phyloP scores from a whole-genome alignment of 53 echinoderm and acorn worm species.

The Luidia sarsii region DNA sequence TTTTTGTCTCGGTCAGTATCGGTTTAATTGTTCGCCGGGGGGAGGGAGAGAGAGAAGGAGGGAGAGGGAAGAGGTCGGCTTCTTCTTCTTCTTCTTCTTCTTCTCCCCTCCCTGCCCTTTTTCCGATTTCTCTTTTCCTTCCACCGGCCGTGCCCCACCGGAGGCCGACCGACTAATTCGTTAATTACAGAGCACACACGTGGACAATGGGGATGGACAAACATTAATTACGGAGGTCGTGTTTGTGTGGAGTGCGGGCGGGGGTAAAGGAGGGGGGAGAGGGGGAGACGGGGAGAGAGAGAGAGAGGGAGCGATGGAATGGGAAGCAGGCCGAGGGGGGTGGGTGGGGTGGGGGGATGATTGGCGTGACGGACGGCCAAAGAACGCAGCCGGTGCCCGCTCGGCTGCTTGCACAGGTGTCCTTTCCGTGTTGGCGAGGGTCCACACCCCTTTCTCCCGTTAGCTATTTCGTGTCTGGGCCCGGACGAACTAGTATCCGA shows the following conservation, averaged over 20 bases:
- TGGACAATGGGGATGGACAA: slow-evolving; percentile 29
- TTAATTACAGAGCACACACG: slow-evolving; percentile 48
- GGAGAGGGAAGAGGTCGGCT: not conserved
- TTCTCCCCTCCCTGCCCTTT: no score
- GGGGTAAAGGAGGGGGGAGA: not conserved
- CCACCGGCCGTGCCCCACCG: not conserved
- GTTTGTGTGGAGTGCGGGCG: slow-evolving; percentile 17
- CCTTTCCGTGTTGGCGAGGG: not conserved
- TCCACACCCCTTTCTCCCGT: not conserved
- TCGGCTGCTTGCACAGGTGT: slow-evolving; percentile 35
- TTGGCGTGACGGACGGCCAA: not conserved
- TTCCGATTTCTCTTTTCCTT: no score
- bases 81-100: not conserved
- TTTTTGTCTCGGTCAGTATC: slow-evolving; percentile 28
- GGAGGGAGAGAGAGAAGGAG: no score
- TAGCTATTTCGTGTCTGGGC: not conserved
- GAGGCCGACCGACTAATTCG: slow-evolving; percentile 3
- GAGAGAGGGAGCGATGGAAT: no score
- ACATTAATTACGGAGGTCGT: slow-evolving; percentile 34
- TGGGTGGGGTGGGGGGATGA: not conserved
- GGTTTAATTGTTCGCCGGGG: slow-evolving; percentile 24
- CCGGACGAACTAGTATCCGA: no score
- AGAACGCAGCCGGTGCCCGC: slow-evolving; percentile 5
- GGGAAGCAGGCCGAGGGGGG: no score
- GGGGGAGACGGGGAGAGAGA: no score